Percentiles rank a stretch among this genome's conserved stretches.
Evolutionary conservation across 2,888 invertebrate species (phyloP).

Genomic region (Tenthredo mesomela): DNA sequence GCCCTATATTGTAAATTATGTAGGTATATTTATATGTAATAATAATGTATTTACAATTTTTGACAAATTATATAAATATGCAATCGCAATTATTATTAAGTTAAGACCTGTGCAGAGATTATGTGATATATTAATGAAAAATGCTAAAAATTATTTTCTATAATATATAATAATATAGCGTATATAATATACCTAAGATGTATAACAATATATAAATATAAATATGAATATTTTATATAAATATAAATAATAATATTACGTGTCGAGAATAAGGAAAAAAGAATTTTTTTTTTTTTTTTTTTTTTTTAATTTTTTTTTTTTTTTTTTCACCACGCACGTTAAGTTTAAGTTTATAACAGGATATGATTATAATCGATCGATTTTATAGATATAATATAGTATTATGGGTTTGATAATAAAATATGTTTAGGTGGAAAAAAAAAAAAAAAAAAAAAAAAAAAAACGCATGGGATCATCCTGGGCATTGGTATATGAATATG

Average conservation of each 20-base stretch:
- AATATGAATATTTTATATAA: neutral
- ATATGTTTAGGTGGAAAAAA: neutral
- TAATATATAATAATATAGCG: neutral
- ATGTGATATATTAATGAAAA: neutral
- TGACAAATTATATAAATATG: neutral
- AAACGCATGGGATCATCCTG: neutral
- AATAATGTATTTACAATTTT: neutral
- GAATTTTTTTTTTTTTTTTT: neutral
- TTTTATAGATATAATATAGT: too few species aligned
- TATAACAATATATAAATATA: neutral
- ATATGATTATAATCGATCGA: neutral
- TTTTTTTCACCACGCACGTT: neutral
- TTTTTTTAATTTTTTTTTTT: neutral
- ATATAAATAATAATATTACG: conserved; percentile 5
- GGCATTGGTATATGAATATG: neutral
- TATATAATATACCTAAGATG: neutral
- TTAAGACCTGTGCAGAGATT: neutral
- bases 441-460: too few species aligned
- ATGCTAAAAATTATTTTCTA: neutral
- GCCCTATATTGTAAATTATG: neutral
- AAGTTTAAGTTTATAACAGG: neutral
- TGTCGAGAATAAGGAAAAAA: neutral
- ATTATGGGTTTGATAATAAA: neutral
- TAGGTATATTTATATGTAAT: neutral
- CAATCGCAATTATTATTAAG: too few species aligned